Base-by-base conservation (phyloP, 2,888 invertebrate species). In the Teleiodes luculella region DNA sequence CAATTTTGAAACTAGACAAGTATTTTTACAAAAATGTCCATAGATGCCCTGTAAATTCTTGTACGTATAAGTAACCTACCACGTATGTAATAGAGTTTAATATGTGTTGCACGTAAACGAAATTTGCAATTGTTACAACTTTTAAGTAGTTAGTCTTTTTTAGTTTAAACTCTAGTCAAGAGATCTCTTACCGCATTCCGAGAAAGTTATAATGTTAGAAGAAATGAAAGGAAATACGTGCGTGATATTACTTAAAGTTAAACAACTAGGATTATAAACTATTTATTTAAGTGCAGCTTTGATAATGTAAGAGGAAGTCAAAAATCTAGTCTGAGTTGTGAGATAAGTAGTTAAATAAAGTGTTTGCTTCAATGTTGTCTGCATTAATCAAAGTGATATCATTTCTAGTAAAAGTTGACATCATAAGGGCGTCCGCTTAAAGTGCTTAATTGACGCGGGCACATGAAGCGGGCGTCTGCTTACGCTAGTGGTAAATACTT, bases 161-260 rank as follows among this genome's bases (percentile, higher is more conserved):
- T 46, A 31, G 28, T 55, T n/a, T 51, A 20, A 47, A 49, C 55
- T 64, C 68, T 68, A 70, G 68, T 72, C 70, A 66, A 56, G 45
- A 58, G 61, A 65, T 64, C 59, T 66, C 60, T 30, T 16, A 43
- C 30, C 50, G 59, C 61, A 67, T 77, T 74, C 70, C 68, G 58
- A 51, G 53, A 53, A 59, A 50, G 20, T 41, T 48, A 57, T 52
- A 58, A 52, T 52, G 53, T 56, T 59, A 55, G 46, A 54, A 57
- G 60, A 62, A 59, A 52, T 62, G 60, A 65, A 70, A 70, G 68
- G 62, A 72, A 74, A 67, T 72, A 75, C 65, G 72, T 73, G 76
- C 78, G 84, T 86, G 85, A 86, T 86, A 86, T 86, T 85, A 85
- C 78, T 60, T 83, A 80, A 80, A 71, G 58, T 72, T 69, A 64